Conservation (phyloP, 2,113 vertebrate species). For the Chauna torquata region DNA sequence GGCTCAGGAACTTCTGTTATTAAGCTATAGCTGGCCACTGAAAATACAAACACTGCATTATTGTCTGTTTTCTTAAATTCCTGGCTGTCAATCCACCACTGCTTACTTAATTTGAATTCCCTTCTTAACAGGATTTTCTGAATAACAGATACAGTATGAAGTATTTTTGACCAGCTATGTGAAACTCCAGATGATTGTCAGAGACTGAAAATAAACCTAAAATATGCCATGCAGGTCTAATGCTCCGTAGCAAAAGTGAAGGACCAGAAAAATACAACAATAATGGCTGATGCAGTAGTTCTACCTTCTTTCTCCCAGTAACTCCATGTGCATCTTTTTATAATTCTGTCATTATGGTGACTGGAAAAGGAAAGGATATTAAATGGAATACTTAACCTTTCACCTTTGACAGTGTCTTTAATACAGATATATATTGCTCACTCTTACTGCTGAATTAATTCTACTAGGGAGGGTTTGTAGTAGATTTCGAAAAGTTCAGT, state of each 20-base stretch:
- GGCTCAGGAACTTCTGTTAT: not conserved
- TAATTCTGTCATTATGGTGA: not conserved
- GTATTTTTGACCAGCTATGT: not conserved
- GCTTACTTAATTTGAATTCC: not conserved
- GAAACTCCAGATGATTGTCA: not conserved
- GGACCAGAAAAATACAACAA: not conserved
- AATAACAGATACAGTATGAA: not conserved
- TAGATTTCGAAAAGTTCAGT: not conserved
- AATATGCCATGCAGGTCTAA: not conserved
- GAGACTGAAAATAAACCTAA: not conserved
- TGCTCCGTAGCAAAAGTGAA: not conserved
- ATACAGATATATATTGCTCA: not conserved
- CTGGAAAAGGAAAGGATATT: not conserved
- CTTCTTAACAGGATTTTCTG: not conserved
- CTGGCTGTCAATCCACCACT: not conserved
- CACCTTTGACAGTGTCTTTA: not conserved
- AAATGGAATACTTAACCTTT: not conserved
- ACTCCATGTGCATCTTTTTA: not conserved
- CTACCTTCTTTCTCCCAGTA: not conserved
- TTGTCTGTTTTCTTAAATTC: slow-evolving; percentile 9
- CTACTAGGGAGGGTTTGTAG: not conserved
- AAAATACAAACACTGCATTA: not conserved
- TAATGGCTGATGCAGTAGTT: not conserved
- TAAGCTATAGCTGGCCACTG: not conserved
- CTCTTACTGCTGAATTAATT: not conserved